Evolutionary conservation across 2,888 invertebrate genomes (phyloP).

Genomic region (Marasmarcha lunaedactyla): DNA sequence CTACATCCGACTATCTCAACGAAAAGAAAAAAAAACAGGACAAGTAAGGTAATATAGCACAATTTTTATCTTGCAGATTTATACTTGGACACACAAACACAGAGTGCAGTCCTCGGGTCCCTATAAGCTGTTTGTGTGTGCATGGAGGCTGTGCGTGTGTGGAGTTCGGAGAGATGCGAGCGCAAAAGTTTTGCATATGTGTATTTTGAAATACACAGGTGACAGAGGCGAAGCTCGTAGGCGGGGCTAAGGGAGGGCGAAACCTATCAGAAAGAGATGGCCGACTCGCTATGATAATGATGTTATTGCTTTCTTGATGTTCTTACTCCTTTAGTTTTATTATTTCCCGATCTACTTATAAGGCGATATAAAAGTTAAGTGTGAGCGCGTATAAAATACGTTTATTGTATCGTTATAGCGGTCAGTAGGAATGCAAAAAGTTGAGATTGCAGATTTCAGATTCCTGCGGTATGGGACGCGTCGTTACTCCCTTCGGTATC

Average conservation of each 20-base stretch:
- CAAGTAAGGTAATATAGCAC: slow-evolving; percentile 48
- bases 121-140: slow-evolving; percentile 6
- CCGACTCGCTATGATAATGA: slow-evolving; percentile 68
- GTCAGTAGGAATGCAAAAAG: slow-evolving; percentile 54
- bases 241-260: slow-evolving; percentile 61
- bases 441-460: slow-evolving; percentile 56
- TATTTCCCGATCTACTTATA: slow-evolving; percentile 69
- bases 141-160: slow-evolving; percentile 23
- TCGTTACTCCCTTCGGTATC: slow-evolving; percentile 29
- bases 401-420: slow-evolving; percentile 61
- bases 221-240: slow-evolving; percentile 63
- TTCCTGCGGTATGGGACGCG: slow-evolving; percentile 30
- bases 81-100: slow-evolving; percentile 31
- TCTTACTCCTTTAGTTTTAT: slow-evolving; percentile 65
- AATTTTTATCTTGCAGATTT: slow-evolving; percentile 69
- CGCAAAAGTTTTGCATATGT: slow-evolving; percentile 65
- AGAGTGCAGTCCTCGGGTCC: slow-evolving; percentile 20
- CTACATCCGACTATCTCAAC: slow-evolving; percentile 49
- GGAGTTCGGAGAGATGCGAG: slow-evolving; percentile 41
- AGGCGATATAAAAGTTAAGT: slow-evolving; percentile 66
- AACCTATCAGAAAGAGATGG: slow-evolving; percentile 68
- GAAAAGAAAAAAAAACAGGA: slow-evolving; percentile 37
- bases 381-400: slow-evolving; percentile 64
- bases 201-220: slow-evolving; percentile 70
- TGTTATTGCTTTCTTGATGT: slow-evolving; percentile 70